Evolutionary conservation across 2,888 invertebrate genomes (phyloP).

Genomic region (Xestia rhomboidea): DNA sequence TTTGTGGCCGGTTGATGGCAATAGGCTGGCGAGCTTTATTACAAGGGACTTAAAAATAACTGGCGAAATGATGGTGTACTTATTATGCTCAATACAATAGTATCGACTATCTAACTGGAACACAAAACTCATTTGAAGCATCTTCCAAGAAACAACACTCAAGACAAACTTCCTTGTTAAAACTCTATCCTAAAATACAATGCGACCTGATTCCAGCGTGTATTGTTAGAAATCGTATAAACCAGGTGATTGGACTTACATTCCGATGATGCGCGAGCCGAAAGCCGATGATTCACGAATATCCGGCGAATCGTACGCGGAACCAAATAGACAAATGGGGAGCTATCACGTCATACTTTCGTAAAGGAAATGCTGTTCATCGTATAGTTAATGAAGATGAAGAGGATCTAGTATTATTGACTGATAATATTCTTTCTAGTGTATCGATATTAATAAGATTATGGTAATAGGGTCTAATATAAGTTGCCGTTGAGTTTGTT

Average conservation of each 20-base stretch:
- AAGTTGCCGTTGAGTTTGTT: background rate
- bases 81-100: too few relatives aligned
- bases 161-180: conserved; percentile 26
- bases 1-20: too few relatives aligned
- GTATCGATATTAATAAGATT: background rate
- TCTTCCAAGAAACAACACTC: background rate
- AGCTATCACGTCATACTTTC: conserved; percentile 56
- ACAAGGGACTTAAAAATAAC: too few relatives aligned
- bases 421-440: background rate
- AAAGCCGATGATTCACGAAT: conserved; percentile 62
- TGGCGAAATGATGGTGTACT: too few relatives aligned
- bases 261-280: conserved; percentile 52
- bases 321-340: conserved; percentile 54
- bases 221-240: conserved; percentile 57
- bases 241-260: conserved; percentile 57
- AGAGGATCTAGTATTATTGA: background rate
- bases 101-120: too few relatives aligned
- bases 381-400: background rate
- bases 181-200: conserved; percentile 27
- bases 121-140: too few relatives aligned
- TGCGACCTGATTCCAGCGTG: conserved; percentile 48
- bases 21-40: too few relatives aligned
- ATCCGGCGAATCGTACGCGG: conserved; percentile 56
- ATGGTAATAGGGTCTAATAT: background rate
- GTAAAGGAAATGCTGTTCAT: conserved; percentile 26